phyloP scores from a whole-genome alignment of 2,113 vertebrate species.

The Conger conger region DNA sequence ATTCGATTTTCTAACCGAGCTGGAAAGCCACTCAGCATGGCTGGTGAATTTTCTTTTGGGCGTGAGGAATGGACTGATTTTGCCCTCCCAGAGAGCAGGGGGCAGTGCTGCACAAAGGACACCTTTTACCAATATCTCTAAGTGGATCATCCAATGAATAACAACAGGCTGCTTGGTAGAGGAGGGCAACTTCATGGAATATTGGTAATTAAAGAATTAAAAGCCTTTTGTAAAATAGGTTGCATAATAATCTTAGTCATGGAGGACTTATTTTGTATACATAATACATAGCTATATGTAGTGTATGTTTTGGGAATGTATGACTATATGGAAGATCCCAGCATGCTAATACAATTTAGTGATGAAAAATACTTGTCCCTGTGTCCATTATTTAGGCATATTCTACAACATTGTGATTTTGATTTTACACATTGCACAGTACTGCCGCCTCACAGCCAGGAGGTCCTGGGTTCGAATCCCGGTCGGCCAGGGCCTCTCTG shows the following conservation, averaged over 20 bases:
- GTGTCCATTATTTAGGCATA: conserved; percentile 29
- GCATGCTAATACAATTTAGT: conserved; percentile 54
- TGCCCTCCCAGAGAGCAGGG: conserved; percentile 10
- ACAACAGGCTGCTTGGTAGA: background rate
- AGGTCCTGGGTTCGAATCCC: too few relatives aligned
- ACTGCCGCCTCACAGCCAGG: too few relatives aligned
- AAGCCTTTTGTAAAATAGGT: conserved; percentile 15
- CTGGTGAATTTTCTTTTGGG: background rate
- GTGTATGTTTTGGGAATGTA: conserved; percentile 48
- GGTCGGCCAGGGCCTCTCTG: too few relatives aligned
- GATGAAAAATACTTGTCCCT: conserved; percentile 37
- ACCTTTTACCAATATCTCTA: background rate
- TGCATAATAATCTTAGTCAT: conserved; percentile 43
- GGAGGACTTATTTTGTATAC: conserved; percentile 44
- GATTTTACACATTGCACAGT: background rate
- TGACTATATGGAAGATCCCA: conserved; percentile 41
- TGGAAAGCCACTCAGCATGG: background rate
- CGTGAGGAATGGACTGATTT: background rate
- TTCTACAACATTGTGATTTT: conserved; percentile 2
- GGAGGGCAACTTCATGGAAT: background rate
- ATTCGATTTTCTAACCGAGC: background rate
- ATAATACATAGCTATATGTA: conserved; percentile 53
- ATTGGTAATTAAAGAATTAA: background rate
- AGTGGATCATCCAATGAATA: conserved; percentile 4
- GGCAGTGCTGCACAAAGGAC: background rate